Evolutionary conservation across 1,140 invertebrate species (phyloP).

Genomic region (Drosophila yakuba): DNA sequence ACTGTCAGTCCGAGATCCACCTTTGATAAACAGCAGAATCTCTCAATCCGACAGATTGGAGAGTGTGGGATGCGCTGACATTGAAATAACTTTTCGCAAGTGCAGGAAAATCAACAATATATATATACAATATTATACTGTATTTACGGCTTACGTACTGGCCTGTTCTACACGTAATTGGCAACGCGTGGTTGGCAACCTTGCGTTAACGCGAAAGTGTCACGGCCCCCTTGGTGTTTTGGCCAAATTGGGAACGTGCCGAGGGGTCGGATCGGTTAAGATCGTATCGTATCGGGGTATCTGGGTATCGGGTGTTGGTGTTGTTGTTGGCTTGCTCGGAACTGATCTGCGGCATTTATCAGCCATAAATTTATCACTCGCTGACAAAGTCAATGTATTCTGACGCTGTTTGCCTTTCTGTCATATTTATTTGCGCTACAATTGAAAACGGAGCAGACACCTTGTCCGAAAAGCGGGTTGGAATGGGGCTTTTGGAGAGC

Average conservation of each 20-base stretch:
- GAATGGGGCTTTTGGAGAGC: constrained; percentile 2
- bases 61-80: constrained; percentile 62
- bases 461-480: constrained; percentile 10
- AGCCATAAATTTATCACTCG: constrained; percentile 55
- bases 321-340: constrained; percentile 14
- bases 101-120: constrained; percentile 47
- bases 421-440: constrained; percentile 70
- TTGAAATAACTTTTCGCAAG: constrained; percentile 59
- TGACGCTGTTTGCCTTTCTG: constrained; percentile 53
- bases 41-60: constrained; percentile 14
- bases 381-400: constrained; percentile 44
- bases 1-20: constrained; percentile 23
- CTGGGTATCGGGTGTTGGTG: constrained; percentile 23
- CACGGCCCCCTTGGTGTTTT: constrained; percentile 51
- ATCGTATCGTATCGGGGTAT: constrained; percentile 12
- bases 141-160: constrained; percentile 19
- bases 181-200: constrained; percentile 51
- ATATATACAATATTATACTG: background rate
- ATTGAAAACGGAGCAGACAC: constrained; percentile 57
- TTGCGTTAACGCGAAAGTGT: constrained; percentile 56
- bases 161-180: constrained; percentile 57
- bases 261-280: constrained; percentile 30
- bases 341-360: constrained; percentile 48
- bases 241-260: constrained; percentile 63
- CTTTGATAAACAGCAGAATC: constrained; percentile 49